Conservation (phyloP, 2,888 invertebrate genomes). For the Silvanus unidentatus region DNA sequence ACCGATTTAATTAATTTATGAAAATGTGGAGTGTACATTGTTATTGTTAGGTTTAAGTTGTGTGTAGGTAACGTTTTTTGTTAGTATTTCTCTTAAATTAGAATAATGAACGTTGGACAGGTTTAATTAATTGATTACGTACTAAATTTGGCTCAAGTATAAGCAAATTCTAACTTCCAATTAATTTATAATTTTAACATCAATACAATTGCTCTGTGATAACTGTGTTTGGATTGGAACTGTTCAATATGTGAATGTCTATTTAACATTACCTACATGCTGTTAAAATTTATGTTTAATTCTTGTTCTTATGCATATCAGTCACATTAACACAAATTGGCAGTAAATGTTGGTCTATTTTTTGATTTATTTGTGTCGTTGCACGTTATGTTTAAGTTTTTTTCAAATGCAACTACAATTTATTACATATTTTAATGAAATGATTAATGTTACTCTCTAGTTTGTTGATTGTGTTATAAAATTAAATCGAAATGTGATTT, state of each 20-base stretch:
- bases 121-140: not conserved
- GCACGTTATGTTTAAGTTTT: constrained; percentile 6
- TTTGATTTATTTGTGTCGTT: constrained; percentile 2
- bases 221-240: constrained; percentile 9
- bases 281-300: not conserved
- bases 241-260: not conserved
- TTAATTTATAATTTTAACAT: too few species aligned
- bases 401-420: constrained; percentile 9
- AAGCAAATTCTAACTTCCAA: not conserved
- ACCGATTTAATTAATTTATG: not conserved
- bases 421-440: too few species aligned
- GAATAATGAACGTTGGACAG: not conserved
- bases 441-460: not conserved
- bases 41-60: not conserved
- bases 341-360: not conserved
- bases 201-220: constrained; percentile 16
- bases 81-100: not conserved
- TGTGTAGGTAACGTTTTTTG: constrained; percentile 23
- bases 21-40: constrained; percentile 5
- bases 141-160: constrained; percentile 6
- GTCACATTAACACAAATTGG: too few species aligned
- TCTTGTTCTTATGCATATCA: too few species aligned
- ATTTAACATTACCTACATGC: constrained; percentile 19
- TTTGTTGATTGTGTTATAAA: constrained; percentile 5
- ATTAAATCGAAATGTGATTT: constrained; percentile 30